phyloP scores from a whole-genome alignment of 1,140 invertebrate genomes.

The Rhagoletis zephyria region DNA sequence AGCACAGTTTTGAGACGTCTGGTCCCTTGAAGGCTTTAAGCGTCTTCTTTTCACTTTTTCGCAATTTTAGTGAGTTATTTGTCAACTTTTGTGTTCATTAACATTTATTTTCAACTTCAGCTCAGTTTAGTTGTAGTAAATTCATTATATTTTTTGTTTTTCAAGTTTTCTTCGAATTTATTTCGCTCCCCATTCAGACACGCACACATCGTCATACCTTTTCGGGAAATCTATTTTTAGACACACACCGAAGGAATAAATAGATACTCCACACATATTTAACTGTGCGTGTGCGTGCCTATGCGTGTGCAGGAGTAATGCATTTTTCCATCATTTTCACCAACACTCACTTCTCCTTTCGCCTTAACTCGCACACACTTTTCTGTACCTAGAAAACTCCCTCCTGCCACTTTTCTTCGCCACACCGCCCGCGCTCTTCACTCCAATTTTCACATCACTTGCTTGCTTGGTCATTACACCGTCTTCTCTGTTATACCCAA shows the following conservation, averaged over 20 bases:
- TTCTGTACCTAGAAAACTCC: conserved; percentile 54
- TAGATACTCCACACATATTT: not conserved
- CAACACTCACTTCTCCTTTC: not conserved
- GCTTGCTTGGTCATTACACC: conserved; percentile 38
- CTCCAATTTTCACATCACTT: conserved; percentile 48
- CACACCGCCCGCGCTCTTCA: not conserved
- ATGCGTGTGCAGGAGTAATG: conserved; percentile 14
- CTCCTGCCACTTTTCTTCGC: conserved; percentile 40
- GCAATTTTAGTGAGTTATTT: not conserved
- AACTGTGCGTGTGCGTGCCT: not conserved
- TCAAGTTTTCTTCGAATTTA: not conserved
- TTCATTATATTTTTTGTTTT: not conserved
- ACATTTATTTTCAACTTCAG: no score
- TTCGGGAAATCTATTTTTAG: conserved; percentile 20
- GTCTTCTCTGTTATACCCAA: conserved; percentile 52
- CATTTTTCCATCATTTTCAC: conserved; percentile 32
- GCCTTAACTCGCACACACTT: conserved; percentile 39
- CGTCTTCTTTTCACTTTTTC: not conserved
- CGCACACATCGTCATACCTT: not conserved
- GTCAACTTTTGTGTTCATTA: no score
- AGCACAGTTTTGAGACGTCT: conserved; percentile 37
- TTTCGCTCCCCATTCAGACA: not conserved
- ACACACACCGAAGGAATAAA: not conserved
- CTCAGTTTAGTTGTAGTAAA: not conserved
- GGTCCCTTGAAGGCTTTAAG: not conserved